phyloP scores from a whole-genome alignment of 2,113 vertebrate genomes.

The Ammodytes marinus region DNA sequence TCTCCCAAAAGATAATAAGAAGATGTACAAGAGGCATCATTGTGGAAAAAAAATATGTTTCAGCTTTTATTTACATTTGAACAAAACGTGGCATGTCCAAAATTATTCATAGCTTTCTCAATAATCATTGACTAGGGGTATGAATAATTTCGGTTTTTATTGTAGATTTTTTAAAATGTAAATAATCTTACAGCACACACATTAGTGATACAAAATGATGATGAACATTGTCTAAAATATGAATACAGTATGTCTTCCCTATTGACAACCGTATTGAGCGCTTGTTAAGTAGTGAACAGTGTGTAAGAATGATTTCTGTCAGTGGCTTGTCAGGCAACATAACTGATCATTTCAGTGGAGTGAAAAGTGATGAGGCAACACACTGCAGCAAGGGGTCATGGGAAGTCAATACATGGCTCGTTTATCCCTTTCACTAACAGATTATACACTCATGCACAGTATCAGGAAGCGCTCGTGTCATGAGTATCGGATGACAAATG shows the following conservation, averaged over 20 bases:
- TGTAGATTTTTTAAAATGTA: too few species aligned
- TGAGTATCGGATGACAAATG: conserved; percentile 67
- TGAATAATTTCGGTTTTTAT: too few species aligned
- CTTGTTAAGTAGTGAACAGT: background rate
- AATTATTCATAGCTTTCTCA: too few species aligned
- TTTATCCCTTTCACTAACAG: conserved; percentile 69
- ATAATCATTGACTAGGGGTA: too few species aligned
- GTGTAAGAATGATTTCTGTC: conserved; percentile 35
- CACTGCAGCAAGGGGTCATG: conserved; percentile 53
- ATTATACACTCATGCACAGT: conserved; percentile 33
- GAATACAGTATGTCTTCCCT: background rate
- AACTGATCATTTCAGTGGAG: conserved; percentile 61
- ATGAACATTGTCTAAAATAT: conserved; percentile 6
- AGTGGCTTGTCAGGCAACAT: conserved; percentile 39
- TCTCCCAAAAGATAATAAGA: too few species aligned
- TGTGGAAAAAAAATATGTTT: too few species aligned
- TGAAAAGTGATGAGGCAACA: conserved; percentile 26
- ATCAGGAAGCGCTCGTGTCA: conserved; percentile 40
- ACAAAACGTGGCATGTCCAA: too few species aligned
- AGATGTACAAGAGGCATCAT: too few species aligned
- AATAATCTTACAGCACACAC: background rate
- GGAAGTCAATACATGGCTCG: conserved; percentile 57
- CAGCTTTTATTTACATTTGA: too few species aligned
- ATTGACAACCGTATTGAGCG: background rate
- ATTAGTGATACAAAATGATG: conserved; percentile 2